Conservation (phyloP, 2,888 invertebrate genomes). For the Drosophila histrio region DNA sequence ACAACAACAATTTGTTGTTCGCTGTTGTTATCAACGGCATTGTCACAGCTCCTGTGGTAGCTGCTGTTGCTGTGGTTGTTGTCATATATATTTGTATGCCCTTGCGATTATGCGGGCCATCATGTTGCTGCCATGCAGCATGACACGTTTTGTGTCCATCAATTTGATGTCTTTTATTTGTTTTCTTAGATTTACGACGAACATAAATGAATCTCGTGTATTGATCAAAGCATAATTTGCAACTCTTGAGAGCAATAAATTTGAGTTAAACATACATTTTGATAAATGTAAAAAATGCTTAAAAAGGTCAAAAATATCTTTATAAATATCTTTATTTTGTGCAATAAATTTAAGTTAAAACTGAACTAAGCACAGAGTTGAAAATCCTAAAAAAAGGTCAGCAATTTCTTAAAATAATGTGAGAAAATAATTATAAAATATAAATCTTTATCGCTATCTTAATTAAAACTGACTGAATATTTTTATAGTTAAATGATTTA, state of each 20-base stretch:
- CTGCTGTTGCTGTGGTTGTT: constrained; percentile 27
- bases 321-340: too few species aligned
- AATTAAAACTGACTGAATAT: too few species aligned
- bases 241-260: not conserved
- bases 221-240: not conserved
- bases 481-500: too few species aligned
- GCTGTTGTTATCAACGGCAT: constrained; percentile 53
- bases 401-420: too few species aligned
- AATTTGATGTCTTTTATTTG: not conserved
- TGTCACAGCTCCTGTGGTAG: constrained; percentile 52
- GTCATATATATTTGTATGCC: constrained; percentile 47
- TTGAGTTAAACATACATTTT: not conserved
- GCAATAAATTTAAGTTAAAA: too few species aligned
- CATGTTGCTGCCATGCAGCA: constrained; percentile 3
- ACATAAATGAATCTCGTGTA: not conserved
- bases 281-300: not conserved
- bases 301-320: too few species aligned
- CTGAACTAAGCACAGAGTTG: too few species aligned
- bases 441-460: not conserved
- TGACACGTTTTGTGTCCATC: constrained; percentile 13
- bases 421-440: not conserved
- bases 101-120: constrained; percentile 22
- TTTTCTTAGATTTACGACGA: not conserved
- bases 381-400: too few species aligned
- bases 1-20: constrained; percentile 42